Evolutionary conservation across 2,888 invertebrate genomes (phyloP).

Genomic region (Drosophila yooni): DNA sequence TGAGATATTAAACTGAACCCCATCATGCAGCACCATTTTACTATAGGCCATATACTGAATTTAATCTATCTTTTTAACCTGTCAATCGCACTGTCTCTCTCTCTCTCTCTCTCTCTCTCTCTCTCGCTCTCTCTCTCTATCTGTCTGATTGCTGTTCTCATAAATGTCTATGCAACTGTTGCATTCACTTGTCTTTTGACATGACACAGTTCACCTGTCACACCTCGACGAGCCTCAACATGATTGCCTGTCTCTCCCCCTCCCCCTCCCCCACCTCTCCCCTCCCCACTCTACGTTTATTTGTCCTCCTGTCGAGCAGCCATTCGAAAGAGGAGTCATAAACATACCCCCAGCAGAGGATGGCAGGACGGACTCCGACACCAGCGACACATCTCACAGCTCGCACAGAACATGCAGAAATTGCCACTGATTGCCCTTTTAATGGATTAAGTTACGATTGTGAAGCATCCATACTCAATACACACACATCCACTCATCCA

Average conservation of each 20-base stretch:
- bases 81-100: neutral
- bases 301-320: conserved; percentile 4
- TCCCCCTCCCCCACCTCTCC: neutral
- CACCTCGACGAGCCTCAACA: conserved; percentile 2
- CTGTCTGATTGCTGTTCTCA: conserved; percentile 3
- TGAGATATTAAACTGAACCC: neutral
- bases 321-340: conserved; percentile 51
- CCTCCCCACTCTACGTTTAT: too few species aligned
- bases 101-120: neutral
- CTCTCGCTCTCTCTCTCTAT: neutral
- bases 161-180: conserved; percentile 42
- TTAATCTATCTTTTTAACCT: neutral
- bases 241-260: neutral
- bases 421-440: conserved; percentile 15
- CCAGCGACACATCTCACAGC: conserved; percentile 2
- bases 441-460: conserved; percentile 18
- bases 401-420: conserved; percentile 1
- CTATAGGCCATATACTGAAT: neutral
- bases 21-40: neutral
- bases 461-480: neutral
- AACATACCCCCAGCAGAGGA: conserved; percentile 60
- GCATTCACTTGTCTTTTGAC: conserved; percentile 25
- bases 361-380: conserved; percentile 36
- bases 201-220: conserved; percentile 30
- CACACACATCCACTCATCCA: neutral